Evolutionary conservation across 1,140 invertebrate genomes (phyloP), one percentile per base, ranked within the genome.

Genomic region (Acromyrmex echinatior): DNA sequence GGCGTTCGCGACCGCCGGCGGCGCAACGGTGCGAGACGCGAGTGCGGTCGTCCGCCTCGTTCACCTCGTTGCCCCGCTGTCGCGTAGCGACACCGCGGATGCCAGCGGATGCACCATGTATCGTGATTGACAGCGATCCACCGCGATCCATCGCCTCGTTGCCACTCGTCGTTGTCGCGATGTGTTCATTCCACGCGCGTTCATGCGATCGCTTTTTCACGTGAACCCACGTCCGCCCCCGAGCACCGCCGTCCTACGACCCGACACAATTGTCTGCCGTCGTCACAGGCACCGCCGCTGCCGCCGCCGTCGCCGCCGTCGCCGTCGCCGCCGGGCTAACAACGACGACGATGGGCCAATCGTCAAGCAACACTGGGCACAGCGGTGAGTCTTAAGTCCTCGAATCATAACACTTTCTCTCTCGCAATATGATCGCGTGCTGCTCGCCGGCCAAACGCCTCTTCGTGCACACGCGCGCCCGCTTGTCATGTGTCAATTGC

Each of bases 301-400:
- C 65, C 65, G 86, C 60, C 76, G 63, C 56, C 62, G 74, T 84
- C 66, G 81, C 21, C 66, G 31, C 56, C 70, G 86, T 60, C 65
- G 86, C 60, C 77, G 63, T 51, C 62, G 74, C 86, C 62, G 81
- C 71, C 78, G 68, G 68, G 70, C 56, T 58, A 70, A 87, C 65
- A 66, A 74, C 65, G 86, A 87, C 51, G 88, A 91, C 85, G 87
- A 95, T 95, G 94, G 94, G 94, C 86, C 94, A 94, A 78, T 94
- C 94, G 77, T 94, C 94, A 80, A 94, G 94, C 91, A 94, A 92
- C 91, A 93, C 93, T 91, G 93, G 93, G 68, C 93, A 93, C 91
- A 94, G 90, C 91, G 94, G 94, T 95, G 92, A 95, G 94, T 95
- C 73, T 7, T 7, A 6, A 39, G 35, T 45, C 18, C 62, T 82